phyloP scores from a whole-genome alignment of 2,888 invertebrate genomes.

The Polydrusus pterygomalis region DNA sequence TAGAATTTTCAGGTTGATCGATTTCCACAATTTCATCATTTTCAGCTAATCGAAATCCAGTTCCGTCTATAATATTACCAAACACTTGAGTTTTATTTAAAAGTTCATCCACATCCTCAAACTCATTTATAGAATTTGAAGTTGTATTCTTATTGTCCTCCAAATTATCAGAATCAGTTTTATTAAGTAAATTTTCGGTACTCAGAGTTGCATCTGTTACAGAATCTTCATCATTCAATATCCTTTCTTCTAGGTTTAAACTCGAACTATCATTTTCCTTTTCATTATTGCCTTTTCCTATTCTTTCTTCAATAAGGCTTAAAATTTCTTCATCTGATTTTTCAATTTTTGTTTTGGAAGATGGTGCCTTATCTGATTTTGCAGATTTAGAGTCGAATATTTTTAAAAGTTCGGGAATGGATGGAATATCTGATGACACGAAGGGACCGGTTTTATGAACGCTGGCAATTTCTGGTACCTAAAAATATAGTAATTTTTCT shows the following conservation, averaged over 20 bases:
- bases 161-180: neutral
- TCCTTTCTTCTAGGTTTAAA: neutral
- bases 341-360: neutral
- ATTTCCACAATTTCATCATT: neutral
- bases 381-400: neutral
- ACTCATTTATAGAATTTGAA: neutral
- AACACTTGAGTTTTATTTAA: neutral
- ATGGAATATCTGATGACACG: constrained; percentile 20
- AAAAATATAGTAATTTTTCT: constrained; percentile 27
- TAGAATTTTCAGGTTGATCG: neutral
- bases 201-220: neutral
- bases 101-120: neutral
- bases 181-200: neutral
- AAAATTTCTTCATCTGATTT: neutral
- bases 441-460: constrained; percentile 11
- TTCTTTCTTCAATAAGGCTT: neutral
- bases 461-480: constrained; percentile 41
- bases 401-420: constrained; percentile 8
- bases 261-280: neutral
- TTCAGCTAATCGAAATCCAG: neutral
- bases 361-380: neutral
- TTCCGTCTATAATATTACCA: neutral
- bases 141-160: neutral
- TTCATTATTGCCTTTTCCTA: neutral
- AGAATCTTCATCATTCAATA: neutral